Conservation (phyloP, 2,888 invertebrate genomes). For the Aricia artaxerxes region DNA sequence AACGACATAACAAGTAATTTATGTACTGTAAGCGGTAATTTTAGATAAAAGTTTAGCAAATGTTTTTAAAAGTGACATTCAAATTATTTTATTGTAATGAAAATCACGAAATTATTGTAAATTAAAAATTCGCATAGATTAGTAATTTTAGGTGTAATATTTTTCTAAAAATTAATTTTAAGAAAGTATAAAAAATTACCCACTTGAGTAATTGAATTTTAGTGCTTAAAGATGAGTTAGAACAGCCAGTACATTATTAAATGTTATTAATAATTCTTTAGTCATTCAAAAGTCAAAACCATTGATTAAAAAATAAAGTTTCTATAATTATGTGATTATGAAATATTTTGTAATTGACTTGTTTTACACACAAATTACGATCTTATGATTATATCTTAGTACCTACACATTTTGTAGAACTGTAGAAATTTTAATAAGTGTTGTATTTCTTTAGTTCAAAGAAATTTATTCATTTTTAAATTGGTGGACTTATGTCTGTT, state of each 20-base stretch:
- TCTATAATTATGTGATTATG: neutral
- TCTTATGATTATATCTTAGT: neutral
- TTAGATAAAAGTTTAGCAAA: neutral
- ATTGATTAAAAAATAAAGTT: neutral
- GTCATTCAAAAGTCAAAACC: neutral
- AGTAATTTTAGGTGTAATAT: neutral
- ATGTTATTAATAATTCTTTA: too few relatives aligned
- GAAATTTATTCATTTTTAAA: too few relatives aligned
- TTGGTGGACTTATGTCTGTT: too few relatives aligned
- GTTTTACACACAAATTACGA: neutral
- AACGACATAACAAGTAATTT: neutral
- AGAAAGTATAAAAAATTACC: neutral
- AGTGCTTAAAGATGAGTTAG: neutral
- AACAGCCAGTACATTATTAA: neutral
- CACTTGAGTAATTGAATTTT: neutral
- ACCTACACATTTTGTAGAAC: neutral
- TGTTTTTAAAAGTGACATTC: neutral
- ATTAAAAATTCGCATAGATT: neutral
- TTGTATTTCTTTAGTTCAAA: neutral
- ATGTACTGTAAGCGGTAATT: neutral
- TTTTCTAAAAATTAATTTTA: neutral
- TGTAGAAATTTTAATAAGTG: neutral
- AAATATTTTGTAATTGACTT: neutral
- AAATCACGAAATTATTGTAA: conserved; percentile 15
- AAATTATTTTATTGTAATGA: neutral